Conservation (phyloP, 2,888 invertebrate genomes). For the Sialis lutaria region DNA sequence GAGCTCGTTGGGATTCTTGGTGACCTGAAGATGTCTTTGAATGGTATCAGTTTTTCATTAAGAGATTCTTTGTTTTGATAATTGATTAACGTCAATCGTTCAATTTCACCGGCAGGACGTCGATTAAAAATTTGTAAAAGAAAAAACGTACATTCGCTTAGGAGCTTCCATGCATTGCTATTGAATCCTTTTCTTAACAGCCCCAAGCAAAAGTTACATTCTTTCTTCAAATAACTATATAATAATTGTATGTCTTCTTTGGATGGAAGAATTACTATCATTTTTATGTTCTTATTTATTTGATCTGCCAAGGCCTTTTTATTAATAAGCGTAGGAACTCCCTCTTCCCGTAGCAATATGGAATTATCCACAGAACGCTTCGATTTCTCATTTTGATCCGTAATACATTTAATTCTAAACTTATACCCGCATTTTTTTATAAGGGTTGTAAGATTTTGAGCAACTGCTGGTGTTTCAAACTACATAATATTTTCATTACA, state of each 20-base stretch:
- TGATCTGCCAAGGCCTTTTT: conserved; percentile 3
- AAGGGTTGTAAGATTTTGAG: neutral
- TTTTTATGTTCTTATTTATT: conserved; percentile 1
- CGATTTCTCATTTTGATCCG: neutral
- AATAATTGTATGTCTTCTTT: conserved; percentile 4
- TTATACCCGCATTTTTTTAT: neutral
- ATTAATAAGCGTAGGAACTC: conserved; percentile 2
- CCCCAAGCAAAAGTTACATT: no score
- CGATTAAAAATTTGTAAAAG: neutral
- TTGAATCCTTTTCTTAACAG: conserved; percentile 1
- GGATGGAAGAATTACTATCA: conserved; percentile 1
- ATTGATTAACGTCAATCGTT: conserved; percentile 1
- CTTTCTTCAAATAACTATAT: conserved; percentile 1
- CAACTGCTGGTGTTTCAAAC: neutral
- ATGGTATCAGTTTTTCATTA: no score
- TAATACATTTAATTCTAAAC: neutral
- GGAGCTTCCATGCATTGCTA: conserved; percentile 1
- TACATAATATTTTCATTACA: neutral
- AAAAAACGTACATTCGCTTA: neutral
- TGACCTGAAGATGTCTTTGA: no score
- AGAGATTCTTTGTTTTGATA: conserved; percentile 1
- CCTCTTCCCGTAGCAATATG: conserved; percentile 1
- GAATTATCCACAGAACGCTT: conserved; percentile 2
- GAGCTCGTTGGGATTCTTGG: no score
- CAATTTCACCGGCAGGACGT: conserved; percentile 3